Evolutionary conservation across 37 sponge, comb jelly and placozoan genomes (phyloP).

Genomic region (Tethya wilhelma): DNA sequence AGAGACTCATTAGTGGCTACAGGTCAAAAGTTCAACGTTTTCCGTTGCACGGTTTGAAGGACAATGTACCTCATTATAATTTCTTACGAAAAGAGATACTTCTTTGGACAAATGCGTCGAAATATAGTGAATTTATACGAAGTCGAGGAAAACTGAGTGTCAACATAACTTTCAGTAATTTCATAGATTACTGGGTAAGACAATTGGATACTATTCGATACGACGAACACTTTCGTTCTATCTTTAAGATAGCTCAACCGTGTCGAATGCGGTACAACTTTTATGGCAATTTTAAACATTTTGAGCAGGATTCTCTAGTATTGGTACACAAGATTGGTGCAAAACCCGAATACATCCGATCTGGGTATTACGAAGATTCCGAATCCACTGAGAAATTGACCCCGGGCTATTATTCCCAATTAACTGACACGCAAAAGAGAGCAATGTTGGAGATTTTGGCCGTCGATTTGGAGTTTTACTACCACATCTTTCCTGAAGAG

Average conservation of each 20-base stretch:
- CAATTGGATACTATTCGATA: conserved; percentile 2
- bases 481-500: conserved; percentile 52
- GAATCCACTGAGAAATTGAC: conserved; percentile 10
- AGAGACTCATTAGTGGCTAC: conserved; percentile 51
- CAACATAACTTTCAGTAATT: conserved; percentile 40
- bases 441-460: neutral
- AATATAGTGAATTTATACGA: neutral
- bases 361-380: conserved; percentile 6
- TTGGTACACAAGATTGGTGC: conserved; percentile 17
- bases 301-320: conserved; percentile 35
- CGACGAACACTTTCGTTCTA: conserved; percentile 46
- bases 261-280: conserved; percentile 33
- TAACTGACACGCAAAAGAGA: conserved; percentile 7
- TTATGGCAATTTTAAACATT: conserved; percentile 51
- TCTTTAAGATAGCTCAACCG: conserved; percentile 29
- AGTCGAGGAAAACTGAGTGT: neutral
- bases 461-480: conserved; percentile 49
- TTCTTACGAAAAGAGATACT: conserved; percentile 27
- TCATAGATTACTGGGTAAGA: conserved; percentile 34
- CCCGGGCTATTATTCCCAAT: conserved; percentile 6
- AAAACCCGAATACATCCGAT: neutral
- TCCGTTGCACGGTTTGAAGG: conserved; percentile 17
- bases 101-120: neutral
- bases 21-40: conserved; percentile 45
- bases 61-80: conserved; percentile 32